Evolutionary conservation across 1,140 invertebrate species (phyloP), one percentile per base, ranked within the genome.

Genomic region (Zaprionus ornatus): DNA sequence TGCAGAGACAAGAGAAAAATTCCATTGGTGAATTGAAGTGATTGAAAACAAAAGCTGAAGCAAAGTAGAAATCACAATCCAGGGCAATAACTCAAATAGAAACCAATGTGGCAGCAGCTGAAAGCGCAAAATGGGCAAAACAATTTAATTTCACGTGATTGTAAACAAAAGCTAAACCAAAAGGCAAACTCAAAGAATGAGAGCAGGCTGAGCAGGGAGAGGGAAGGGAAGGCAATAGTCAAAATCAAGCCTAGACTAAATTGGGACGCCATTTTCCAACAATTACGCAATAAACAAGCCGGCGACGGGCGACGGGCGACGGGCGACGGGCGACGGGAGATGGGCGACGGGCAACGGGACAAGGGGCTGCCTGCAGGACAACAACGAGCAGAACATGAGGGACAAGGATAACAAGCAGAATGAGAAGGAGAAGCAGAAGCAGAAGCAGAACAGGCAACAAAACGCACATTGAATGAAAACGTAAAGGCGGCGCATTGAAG

Each of bases 251-350:
- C 35, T 37, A 35, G 27, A 37, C 27, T 42, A 69, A 73, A 70
- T 56, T 56, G 27, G 57, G 69, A 67, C 48, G 66, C 69, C 66
- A 71, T 80, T 84, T 80, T 68, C 74, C 65, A 80, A 70, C 77
- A 65, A 71, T 83, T 84, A 80, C 75, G 66, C 61, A 82, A 78
- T 68, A 68, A 75, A 68, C 80, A 83, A 70, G 27, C 56, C 37
- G 64, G 35, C 37, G 48, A 55, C 21, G 45, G 59, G 12, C 37
- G 48, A 56, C 12, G 35, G 37, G n/a, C n/a, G n/a, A n/a, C n/a
- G n/a, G 64, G 35, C 37, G 48, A 55, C 21, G 45, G 59, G 12
- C 37, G 48, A 56, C 12, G 35, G 37, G n/a, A n/a, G n/a, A n/a
- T n/a, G n/a, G n/a, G n/a, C n/a, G n/a, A n/a, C n/a, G n/a, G n/a